Conservation (phyloP, 2,797 vertebrate genomes). For the Salmo trutta region DNA sequence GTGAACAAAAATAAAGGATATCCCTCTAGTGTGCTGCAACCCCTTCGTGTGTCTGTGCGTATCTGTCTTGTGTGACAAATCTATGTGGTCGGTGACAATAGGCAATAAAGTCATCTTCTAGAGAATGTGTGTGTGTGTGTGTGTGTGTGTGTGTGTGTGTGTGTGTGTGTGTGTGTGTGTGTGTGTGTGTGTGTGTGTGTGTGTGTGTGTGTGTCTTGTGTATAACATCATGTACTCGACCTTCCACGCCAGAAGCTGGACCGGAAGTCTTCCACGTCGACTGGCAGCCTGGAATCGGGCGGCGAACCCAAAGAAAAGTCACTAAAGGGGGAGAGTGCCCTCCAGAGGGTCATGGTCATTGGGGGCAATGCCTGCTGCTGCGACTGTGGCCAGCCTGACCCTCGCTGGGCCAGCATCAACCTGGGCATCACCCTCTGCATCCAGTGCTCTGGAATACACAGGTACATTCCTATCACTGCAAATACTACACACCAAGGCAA, state of each 20-base stretch:
- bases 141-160: too few species aligned
- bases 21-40: too few species aligned
- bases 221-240: background rate
- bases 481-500: too few species aligned
- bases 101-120: background rate
- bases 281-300: conserved; percentile 88
- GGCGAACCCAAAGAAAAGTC: conserved; percentile 86
- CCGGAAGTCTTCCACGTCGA: conserved; percentile 89
- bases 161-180: too few species aligned
- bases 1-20: background rate
- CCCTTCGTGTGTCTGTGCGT: too few species aligned
- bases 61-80: too few species aligned
- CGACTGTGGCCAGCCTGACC: conserved; percentile 91
- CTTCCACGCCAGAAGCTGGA: conserved; percentile 82
- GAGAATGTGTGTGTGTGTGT: background rate
- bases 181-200: background rate
- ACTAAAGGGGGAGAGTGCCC: conserved; percentile 90
- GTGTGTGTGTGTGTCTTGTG: conserved; percentile 1
- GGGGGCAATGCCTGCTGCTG: conserved; percentile 90
- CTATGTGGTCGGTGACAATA: too few species aligned
- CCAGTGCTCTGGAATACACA: conserved; percentile 86
- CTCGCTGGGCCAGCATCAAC: conserved; percentile 98
- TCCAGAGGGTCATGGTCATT: conserved; percentile 90
- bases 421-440: conserved; percentile 89
- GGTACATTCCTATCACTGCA: conserved; percentile 48